Conservation (phyloP, 2,888 invertebrate genomes). For the Drosophila incognita region DNA sequence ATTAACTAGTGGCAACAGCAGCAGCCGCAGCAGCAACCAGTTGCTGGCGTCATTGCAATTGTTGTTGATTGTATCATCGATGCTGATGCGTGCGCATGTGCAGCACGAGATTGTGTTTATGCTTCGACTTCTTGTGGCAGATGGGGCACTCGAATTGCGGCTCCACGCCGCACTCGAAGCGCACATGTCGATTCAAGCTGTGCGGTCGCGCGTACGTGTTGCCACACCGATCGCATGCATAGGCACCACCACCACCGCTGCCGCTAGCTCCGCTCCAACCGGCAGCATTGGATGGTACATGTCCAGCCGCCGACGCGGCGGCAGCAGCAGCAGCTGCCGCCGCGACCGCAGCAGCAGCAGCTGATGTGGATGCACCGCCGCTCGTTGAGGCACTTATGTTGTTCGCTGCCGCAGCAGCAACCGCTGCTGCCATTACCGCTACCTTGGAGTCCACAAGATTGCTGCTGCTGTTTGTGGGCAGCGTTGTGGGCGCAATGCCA, state of each 20-base stretch:
- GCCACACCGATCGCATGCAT: constrained; percentile 86
- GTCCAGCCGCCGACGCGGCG: constrained; percentile 43
- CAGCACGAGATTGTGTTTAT: constrained; percentile 85
- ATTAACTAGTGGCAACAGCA: constrained; percentile 51
- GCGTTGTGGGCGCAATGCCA: constrained; percentile 37
- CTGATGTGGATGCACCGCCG: constrained; percentile 68
- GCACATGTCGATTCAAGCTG: constrained; percentile 87
- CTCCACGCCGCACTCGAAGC: constrained; percentile 87
- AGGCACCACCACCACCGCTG: constrained; percentile 81
- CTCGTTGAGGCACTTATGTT: constrained; percentile 62
- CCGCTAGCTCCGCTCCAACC: constrained; percentile 28
- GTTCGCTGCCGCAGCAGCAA: constrained; percentile 62
- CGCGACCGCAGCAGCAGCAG: constrained; percentile 62
- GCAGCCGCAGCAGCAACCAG: constrained; percentile 39
- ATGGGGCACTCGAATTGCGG: constrained; percentile 88
- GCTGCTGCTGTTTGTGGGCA: constrained; percentile 55
- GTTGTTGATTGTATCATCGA: constrained; percentile 85
- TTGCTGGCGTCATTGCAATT: constrained; percentile 70
- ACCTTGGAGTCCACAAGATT: constrained; percentile 50
- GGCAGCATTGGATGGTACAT: constrained; percentile 31
- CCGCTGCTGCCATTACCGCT: constrained; percentile 60
- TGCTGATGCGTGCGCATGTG: constrained; percentile 86
- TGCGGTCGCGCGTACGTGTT: constrained; percentile 87
- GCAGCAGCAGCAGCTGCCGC: constrained; percentile 41
- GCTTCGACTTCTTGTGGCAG: constrained; percentile 87